Evolutionary conservation across 2,888 invertebrate species (phyloP), one percentile per base, ranked within the genome.

Genomic region (Spodoptera exigua): DNA sequence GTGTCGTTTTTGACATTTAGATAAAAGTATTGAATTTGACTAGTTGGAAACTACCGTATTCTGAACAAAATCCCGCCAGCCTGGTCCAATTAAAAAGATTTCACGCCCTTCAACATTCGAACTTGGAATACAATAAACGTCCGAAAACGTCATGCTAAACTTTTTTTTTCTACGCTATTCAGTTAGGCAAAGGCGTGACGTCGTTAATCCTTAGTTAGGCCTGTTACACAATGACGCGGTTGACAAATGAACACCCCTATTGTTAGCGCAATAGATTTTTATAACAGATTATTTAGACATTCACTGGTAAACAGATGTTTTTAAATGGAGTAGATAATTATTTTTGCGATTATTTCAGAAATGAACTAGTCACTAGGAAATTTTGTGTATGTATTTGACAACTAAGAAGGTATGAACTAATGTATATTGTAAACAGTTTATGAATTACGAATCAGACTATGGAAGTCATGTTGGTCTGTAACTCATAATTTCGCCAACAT

Each of bases 131-230:
- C 27, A 39, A 57, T 62, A 63, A 59, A 58, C 43, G 14, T 48
- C 34, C 43, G 4, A n/a, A 37, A 5, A 37, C 27, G 58, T 43
- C 45, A 35, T 41, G 43, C 57, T 46, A 60, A 53, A 46, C 36
- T 53, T 73, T 72, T 69, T 63, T 70, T 71, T 57, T 64, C 53
- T 53, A 52, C 10, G 37, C 47, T 43, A 37, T 68, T 73, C 66
- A 61, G 59, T 62, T 57, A 57, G 68, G 83, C 82, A 79, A 79
- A 85, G 86, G 89, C 90, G 86, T 87, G 84, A 87, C 89, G 73
- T 74, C 81, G 83, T 87, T 90, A 91, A 92, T 91, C 91, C 91
- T 77, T 80, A 82, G 87, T 90, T 89, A 90, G 87, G 88, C 88
- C 85, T 12, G 64, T 57, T 71, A 48, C 68, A 76, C 70, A 76